Base-by-base conservation (phyloP, 2,888 invertebrate species). In the Nasonia oneida region DNA sequence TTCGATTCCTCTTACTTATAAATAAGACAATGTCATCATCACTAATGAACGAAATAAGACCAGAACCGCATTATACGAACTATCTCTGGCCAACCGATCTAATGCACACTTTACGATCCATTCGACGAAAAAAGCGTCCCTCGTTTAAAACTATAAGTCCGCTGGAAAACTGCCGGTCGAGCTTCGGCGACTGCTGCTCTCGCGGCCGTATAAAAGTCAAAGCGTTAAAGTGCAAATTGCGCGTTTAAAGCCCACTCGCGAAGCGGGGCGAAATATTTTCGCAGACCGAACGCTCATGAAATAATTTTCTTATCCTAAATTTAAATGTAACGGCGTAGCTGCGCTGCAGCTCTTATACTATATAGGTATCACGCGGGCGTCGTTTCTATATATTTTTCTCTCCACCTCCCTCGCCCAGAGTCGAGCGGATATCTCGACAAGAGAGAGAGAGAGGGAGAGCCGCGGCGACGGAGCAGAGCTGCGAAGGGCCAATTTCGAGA, bases 401-500 rank as follows among this genome's bases (percentile, higher is more conserved):
- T 78, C 61, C 79, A 67, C 64, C 61, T 47, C 39, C 12, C 23
- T 64, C 61, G 15, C 1, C 33, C 18, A 64, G 18, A 37, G 47
- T 71, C 50, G 2, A 47, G 47, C 70, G 33, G 8, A 23, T 18
- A n/a, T 42, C 42, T 47, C 23, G 23, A 67, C 47, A 33, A 6
- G 29, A 50, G 50, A 5, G 74, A 67, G 78, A 10, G 29, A 29
- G n/a, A 61, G 57, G 4, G n/a, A 76, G 61, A 39, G 10, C 42
- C 29, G 50, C 23, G 50, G 75, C 37, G 76, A 10, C 73, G 70
- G 47, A 64, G 53, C 74, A 57, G 15, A 80, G 81, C 84, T 75
- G 67, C 57, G 77, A 85, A 85, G 86, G 84, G 84, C 79, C 86
- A 87, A 87, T 88, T 86, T 86, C 79, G 77, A 87, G 86, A 85